Base-by-base conservation (phyloP, 2,113 vertebrate genomes). In the Nannospalax galili region DNA sequence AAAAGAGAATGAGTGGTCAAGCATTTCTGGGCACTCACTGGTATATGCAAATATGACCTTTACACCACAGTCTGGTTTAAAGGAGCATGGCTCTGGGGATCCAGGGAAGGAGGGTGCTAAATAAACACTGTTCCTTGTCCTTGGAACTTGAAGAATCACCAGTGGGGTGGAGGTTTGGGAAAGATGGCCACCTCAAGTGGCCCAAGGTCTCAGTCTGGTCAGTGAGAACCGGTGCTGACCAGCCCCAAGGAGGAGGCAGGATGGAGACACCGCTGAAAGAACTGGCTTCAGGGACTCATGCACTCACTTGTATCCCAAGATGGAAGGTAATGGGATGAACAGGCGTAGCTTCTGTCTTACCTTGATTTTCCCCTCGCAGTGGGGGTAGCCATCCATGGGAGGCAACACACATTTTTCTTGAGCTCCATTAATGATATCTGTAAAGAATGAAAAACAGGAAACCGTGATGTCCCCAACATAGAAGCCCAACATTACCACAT, bases 331-430 rank as follows among this genome's bases (percentile, higher is more conserved):
- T n/a, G 79, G 70, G 20, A 58, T 4, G 45, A 89, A 65, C 4
- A 35, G 12, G 56, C 2, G 2, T 1, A 0, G 19, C 32, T 37
- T 85, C 65, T 24, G 24, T 28, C 96, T 99, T 98, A 99, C 99
- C 99, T 99, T 99, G 97, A 99, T 95, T 97, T 99, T 99, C 97
- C 98, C 98, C 98, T 99, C 99, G 64, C 99, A 99, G 98, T 99
- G 99, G 97, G 99, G 99, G 97, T 99, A 99, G 97, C 99, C 99
- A 96, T 99, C 99, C 99, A 99, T 98, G 97, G 99, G 98, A 97
- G 99, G 99, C 98, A 99, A 98, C 98, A 99, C 98, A 95, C 99
- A 99, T 98, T 99, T 99, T 98, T 99, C 99, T 98, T 99, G 99
- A 98, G 99, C 99, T 97, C 99, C 99, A 90, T 99, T 99, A 96